A percentile compares a stretch with the other conserved stretches of the same genome.
phyloP scores from a whole-genome alignment of 64 coral and sea anemone species.

The Catalaphyllia jardinei region DNA sequence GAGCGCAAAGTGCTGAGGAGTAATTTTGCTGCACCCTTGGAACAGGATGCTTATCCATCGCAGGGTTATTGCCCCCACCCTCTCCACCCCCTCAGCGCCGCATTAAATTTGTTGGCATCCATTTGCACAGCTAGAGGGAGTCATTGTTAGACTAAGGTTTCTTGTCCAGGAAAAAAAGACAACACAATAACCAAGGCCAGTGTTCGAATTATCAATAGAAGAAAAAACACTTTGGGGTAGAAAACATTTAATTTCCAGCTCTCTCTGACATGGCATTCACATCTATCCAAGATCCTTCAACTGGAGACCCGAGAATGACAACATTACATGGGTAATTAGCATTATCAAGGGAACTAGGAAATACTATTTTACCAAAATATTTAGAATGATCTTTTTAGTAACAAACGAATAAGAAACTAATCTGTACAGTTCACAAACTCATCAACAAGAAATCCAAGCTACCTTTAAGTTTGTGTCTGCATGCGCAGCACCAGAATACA shows the following conservation, averaged over 20 bases:
- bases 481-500: neutral
- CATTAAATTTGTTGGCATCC: too few relatives aligned
- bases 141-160: too few relatives aligned
- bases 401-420: conserved; percentile 12
- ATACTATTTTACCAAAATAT: conserved; percentile 39
- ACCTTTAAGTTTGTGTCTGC: neutral
- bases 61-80: too few relatives aligned
- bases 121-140: too few relatives aligned
- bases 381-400: conserved; percentile 26
- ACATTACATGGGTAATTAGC: conserved; percentile 8
- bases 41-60: too few relatives aligned
- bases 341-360: neutral
- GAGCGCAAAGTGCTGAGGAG: too few relatives aligned
- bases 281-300: neutral
- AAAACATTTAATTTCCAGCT: conserved; percentile 44
- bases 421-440: conserved; percentile 45
- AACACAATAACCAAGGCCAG: neutral
- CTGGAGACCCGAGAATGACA: neutral
- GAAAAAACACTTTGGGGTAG: neutral
- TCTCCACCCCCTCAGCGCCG: too few relatives aligned
- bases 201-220: neutral
- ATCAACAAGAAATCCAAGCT: conserved; percentile 28
- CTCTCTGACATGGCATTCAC: neutral
- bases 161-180: neutral
- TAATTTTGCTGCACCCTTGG: too few relatives aligned